Base-by-base conservation (phyloP, 2,797 vertebrate species). In the Falco peregrinus region DNA sequence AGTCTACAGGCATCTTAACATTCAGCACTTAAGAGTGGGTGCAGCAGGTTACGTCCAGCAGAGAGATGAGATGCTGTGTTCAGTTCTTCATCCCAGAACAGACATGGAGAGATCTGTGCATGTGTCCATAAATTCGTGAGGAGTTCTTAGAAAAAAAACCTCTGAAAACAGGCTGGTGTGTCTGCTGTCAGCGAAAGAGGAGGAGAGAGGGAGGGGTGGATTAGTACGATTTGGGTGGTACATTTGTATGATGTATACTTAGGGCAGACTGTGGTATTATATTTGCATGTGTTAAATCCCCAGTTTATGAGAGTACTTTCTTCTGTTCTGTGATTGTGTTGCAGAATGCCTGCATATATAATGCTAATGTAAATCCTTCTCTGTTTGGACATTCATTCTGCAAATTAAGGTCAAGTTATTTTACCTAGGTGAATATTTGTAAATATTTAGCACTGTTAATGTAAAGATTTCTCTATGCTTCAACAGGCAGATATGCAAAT, bases 381-480 rank as follows among this genome's bases (percentile, higher is more conserved):
- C 48, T 80, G 83, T 94, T 94, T 90, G 57, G 54, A 91, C 79
- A 71, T 60, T 87, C 29, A 53, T 77, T 63, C 82, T 76, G 37
- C 45, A 91, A 91, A 84, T 92, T 68, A 93, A 51, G 48, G 50
- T 79, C 56, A 81, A 70, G 12, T 22, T 91, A 26, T 73, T 95
- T 84, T 73, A 48, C 70, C 43, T 84, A 20, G 15, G 53, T 84
- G 67, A 95, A 83, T 88, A 86, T 87, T 96, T 91, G 74, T 89
- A 95, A 83, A 75, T 94, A 73, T 43, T 95, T 83, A 79, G n/a
- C 35, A 43, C 73, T 79, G 48, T 86, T 93, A 87, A 94, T 89
- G 61, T 78, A 88, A 92, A 71, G 65, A 59, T 63, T 60, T 71
- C 74, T 64, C 61, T 89, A 28, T 94, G 70, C 60, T 89, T 84